Conservation (phyloP, 2,888 invertebrate genomes). For the Polietes domitor region DNA sequence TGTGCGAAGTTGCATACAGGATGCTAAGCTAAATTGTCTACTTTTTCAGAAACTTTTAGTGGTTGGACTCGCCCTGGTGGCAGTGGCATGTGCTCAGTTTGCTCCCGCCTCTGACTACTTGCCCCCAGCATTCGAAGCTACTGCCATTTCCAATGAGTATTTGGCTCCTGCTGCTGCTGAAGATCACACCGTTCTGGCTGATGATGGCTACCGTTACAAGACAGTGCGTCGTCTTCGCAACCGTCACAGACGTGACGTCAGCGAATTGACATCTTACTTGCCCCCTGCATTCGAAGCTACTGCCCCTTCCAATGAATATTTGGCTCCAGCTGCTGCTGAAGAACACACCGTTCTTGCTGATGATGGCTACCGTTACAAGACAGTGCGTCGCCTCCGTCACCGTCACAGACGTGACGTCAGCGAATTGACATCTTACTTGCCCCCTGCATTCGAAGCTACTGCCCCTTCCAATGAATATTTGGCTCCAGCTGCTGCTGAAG, state of each 20-base stretch:
- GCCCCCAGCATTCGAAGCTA: constrained; percentile 51
- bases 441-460: constrained; percentile 67
- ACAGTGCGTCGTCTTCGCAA: constrained; percentile 64
- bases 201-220: constrained; percentile 69
- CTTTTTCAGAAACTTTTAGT: constrained; percentile 56
- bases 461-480: constrained; percentile 57
- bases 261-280: constrained; percentile 42
- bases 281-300: constrained; percentile 37
- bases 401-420: constrained; percentile 68
- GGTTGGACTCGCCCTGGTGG: constrained; percentile 50
- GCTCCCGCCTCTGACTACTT: constrained; percentile 56
- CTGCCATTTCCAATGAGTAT: constrained; percentile 52
- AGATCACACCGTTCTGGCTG: constrained; percentile 47
- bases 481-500: constrained; percentile 52
- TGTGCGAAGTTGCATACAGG: neutral
- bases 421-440: constrained; percentile 73
- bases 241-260: constrained; percentile 55
- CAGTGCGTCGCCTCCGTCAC: constrained; percentile 66
- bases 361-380: constrained; percentile 70
- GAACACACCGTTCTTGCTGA: constrained; percentile 55
- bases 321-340: constrained; percentile 51
- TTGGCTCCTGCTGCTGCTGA: constrained; percentile 41
- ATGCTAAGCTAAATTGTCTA: neutral
- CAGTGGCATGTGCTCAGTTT: constrained; percentile 56
- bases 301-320: constrained; percentile 55